phyloP scores from a whole-genome alignment of 2,113 vertebrate genomes.

The Puffinus mauretanicus region DNA sequence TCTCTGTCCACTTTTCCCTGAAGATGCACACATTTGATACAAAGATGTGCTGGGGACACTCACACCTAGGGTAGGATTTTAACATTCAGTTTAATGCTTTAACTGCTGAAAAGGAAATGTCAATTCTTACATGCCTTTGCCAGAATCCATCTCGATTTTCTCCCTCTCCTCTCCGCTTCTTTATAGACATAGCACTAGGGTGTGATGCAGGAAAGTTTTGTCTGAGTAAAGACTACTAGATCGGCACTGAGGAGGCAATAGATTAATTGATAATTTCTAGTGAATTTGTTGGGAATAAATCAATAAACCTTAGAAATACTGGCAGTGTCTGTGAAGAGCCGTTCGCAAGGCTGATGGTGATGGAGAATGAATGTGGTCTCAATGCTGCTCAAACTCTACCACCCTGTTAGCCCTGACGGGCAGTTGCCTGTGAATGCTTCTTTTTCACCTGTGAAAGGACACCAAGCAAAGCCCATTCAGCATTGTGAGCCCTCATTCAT shows the following conservation, averaged over 20 bases:
- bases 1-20: conserved; percentile 25
- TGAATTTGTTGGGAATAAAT: not conserved
- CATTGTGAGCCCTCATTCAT: not conserved
- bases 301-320: not conserved
- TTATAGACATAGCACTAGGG: not conserved
- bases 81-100: not conserved
- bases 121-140: not conserved
- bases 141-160: not conserved
- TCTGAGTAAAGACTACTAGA: not conserved
- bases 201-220: not conserved
- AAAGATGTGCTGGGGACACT: not conserved
- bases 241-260: not conserved
- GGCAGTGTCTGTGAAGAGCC: not conserved
- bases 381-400: not conserved
- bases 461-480: not conserved
- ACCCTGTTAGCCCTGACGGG: not conserved
- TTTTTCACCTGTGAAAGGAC: not conserved
- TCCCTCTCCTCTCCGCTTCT: not conserved
- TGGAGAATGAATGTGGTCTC: not conserved
- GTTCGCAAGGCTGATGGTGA: not conserved
- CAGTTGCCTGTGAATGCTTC: not conserved
- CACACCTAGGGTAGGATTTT: not conserved
- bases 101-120: not conserved
- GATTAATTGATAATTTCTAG: not conserved
- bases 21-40: not conserved